A percentile compares a stretch with the other conserved stretches of the same genome.
Evolutionary conservation across 1,140 invertebrate species (phyloP).

Genomic region (Homarus americanus): DNA sequence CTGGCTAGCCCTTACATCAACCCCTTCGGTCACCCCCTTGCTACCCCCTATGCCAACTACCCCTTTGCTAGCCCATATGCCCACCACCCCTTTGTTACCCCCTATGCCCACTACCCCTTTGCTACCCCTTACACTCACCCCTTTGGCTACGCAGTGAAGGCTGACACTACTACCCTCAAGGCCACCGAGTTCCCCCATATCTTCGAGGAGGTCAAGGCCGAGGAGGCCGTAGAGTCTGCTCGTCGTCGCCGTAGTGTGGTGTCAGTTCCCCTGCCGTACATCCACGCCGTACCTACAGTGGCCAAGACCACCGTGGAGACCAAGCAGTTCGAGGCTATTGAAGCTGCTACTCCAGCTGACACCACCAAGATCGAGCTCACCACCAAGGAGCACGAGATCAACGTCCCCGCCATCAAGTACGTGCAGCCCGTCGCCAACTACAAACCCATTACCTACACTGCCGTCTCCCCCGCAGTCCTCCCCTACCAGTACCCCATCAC

Average conservation of each 20-base stretch:
- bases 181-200: slow-evolving; percentile 41
- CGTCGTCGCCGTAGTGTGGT: slow-evolving; percentile 39
- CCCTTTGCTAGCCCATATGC: background rate
- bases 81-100: background rate
- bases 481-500: background rate
- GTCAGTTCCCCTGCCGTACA: slow-evolving; percentile 32
- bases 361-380: slow-evolving; percentile 51
- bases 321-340: slow-evolving; percentile 33
- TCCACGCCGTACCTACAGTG: slow-evolving; percentile 26
- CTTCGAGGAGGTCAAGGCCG: background rate
- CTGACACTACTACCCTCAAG: slow-evolving; percentile 17
- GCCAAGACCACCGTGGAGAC: slow-evolving; percentile 34
- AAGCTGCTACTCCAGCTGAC: slow-evolving; percentile 50
- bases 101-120: background rate
- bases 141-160: background rate
- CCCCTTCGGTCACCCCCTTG: background rate
- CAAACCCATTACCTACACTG: slow-evolving; percentile 40
- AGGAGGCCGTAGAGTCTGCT: background rate
- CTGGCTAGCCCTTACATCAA: slow-evolving; percentile 23
- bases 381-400: slow-evolving; percentile 50
- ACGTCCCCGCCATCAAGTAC: slow-evolving; percentile 42
- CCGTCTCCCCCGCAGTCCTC: slow-evolving; percentile 15
- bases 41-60: background rate
- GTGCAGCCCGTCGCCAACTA: slow-evolving; percentile 42
- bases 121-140: background rate